A percentile compares a stretch with the other conserved stretches of the same genome.
phyloP scores from a whole-genome alignment of 2,113 vertebrate genomes.

The Callocephalon fimbriatum region DNA sequence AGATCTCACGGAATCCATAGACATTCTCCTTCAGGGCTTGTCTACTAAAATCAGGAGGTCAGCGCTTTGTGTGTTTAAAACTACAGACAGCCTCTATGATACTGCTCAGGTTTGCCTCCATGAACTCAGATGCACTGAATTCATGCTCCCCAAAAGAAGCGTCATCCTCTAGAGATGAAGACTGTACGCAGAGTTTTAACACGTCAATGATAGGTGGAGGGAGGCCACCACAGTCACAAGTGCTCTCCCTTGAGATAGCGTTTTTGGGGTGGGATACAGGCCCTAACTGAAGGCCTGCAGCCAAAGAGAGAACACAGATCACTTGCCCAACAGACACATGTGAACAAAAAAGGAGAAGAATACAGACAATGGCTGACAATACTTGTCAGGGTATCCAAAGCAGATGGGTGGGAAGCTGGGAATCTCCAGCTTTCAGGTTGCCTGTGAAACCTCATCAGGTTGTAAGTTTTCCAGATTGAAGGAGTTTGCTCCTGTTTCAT shows the following conservation, averaged over 20 bases:
- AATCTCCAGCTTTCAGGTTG: background rate
- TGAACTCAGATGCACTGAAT: background rate
- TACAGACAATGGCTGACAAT: background rate
- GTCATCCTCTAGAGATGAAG: background rate
- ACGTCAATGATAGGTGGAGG: background rate
- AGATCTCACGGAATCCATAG: background rate
- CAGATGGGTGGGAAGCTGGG: background rate
- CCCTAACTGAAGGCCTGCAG: background rate
- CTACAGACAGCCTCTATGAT: background rate
- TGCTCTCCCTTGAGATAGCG: background rate
- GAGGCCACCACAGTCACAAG: background rate
- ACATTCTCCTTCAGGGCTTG: background rate
- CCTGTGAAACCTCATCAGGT: background rate
- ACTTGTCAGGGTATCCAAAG: background rate
- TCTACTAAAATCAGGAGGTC: background rate
- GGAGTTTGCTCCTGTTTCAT: background rate
- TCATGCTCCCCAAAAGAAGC: background rate
- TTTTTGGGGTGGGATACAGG: background rate
- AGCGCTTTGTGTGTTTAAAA: background rate
- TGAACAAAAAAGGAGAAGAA: background rate
- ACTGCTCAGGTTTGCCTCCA: background rate
- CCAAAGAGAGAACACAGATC: background rate
- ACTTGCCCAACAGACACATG: fast-evolving
- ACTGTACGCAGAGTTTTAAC: background rate
- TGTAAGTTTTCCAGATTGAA: background rate